Conservation (phyloP, 2,888 invertebrate genomes). For the Leptothorax acervorum region DNA sequence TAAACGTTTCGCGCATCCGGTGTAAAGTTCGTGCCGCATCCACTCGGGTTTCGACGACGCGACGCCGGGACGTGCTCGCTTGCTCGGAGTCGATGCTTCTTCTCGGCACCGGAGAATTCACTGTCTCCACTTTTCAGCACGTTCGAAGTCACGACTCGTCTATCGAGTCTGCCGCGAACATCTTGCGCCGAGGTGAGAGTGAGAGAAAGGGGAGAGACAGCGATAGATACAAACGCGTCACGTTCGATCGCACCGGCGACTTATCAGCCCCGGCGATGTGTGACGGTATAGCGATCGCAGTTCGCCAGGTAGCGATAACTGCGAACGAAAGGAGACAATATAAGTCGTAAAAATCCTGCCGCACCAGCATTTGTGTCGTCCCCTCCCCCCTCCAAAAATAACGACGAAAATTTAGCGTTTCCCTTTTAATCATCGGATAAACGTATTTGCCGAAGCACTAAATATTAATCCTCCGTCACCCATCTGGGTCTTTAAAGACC, state of each 20-base stretch:
- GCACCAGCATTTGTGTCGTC: not conserved
- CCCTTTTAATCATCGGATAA: not conserved
- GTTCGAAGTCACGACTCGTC: conserved; percentile 45
- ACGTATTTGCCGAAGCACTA: not conserved
- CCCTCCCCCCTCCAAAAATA: not conserved
- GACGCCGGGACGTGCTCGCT: conserved; percentile 32
- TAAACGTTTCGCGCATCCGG: conserved; percentile 50
- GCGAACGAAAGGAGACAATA: conserved; percentile 42
- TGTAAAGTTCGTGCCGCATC: conserved; percentile 47
- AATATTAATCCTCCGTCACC: too few species aligned
- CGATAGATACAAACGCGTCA: conserved; percentile 42
- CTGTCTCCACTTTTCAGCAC: conserved; percentile 51
- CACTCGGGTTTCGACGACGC: conserved; percentile 32
- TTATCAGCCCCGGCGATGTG: conserved; percentile 37
- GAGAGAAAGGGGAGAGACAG: not conserved
- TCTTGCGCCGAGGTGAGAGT: conserved; percentile 6
- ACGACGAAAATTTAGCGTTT: not conserved
- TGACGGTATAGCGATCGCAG: conserved; percentile 46
- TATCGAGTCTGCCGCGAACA: conserved; percentile 49
- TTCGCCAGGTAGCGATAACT: conserved; percentile 51
- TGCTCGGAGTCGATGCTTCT: conserved; percentile 19
- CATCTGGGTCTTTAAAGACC: too few species aligned
- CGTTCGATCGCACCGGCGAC: conserved; percentile 46
- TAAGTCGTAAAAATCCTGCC: conserved; percentile 35
- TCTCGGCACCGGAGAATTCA: conserved; percentile 35